These are phyloP conservation scores for Myoxocephalus aenaeus DNA, from an alignment of 2,797 vertebrate genomes.

Conservation along the genomic window DNA sequence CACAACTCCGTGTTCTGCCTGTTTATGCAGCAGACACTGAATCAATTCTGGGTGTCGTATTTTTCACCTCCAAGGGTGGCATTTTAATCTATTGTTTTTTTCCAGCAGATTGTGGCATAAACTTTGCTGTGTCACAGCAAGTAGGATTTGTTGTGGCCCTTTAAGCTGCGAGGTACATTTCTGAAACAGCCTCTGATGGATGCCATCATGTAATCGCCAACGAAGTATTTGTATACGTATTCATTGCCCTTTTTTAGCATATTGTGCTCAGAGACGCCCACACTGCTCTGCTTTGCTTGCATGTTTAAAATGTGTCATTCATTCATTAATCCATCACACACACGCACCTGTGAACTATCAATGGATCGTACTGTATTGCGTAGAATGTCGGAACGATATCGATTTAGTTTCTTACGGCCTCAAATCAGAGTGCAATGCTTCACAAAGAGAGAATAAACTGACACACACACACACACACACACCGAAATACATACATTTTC, in stretches of 20 bases:
- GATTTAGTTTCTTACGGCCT: not conserved
- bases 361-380: not conserved
- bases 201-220: not conserved
- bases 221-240: not conserved
- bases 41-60: not conserved
- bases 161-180: not conserved
- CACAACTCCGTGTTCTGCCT: conserved; percentile 6
- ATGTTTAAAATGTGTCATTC: not conserved
- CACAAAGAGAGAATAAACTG: not conserved
- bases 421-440: not conserved
- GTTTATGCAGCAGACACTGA: conserved; percentile 11
- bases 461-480: not conserved
- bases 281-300: not conserved
- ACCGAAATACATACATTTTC: no score
- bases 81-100: not conserved
- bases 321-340: not conserved
- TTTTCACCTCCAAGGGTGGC: no score
- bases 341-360: not conserved
- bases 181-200: not conserved
- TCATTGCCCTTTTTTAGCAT: not conserved
- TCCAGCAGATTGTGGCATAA: not conserved
- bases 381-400: not conserved
- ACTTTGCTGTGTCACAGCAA: not conserved
- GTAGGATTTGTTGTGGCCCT: not conserved
- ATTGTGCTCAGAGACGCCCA: not conserved